A percentile compares a stretch with the other conserved stretches of the same genome.
phyloP scores from a whole-genome alignment of 2,888 invertebrate genomes.

The Norana najaformis region DNA sequence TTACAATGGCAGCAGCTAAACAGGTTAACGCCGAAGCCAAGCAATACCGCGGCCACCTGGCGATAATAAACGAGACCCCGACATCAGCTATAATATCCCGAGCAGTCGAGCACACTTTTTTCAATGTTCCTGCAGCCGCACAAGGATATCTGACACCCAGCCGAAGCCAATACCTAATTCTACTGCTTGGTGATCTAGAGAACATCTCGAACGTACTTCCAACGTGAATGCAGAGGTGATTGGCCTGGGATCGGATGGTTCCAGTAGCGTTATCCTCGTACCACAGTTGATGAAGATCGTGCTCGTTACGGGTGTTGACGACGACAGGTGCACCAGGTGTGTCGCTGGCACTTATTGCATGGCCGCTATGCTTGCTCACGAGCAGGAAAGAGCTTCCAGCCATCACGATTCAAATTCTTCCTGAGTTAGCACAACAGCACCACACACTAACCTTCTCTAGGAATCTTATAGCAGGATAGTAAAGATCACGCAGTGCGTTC shows the following conservation, averaged over 20 bases:
- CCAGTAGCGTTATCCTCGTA: conserved; percentile 29
- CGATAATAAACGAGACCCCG: no score
- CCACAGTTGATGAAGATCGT: conserved; percentile 26
- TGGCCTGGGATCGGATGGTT: conserved; percentile 29
- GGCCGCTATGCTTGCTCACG: conserved; percentile 29
- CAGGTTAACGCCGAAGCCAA: no score
- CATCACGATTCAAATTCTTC: background rate
- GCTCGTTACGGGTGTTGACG: conserved; percentile 25
- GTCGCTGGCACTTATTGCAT: conserved; percentile 5
- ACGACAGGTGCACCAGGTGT: conserved; percentile 16
- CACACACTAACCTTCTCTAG: background rate
- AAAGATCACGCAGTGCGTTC: no score
- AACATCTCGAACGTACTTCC: background rate
- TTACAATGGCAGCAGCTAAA: no score
- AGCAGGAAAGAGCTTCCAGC: conserved; percentile 26
- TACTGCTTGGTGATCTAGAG: no score
- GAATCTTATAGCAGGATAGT: no score
- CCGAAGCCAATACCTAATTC: no score
- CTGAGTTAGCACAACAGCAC: background rate
- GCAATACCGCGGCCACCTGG: no score
- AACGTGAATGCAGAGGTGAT: conserved; percentile 3
- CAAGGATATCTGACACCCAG: no score
- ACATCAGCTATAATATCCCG: no score
- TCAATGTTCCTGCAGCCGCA: no score
- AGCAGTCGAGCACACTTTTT: no score